These are phyloP conservation scores for Cyrtorhinus lividipennis DNA, from an alignment of 1,140 invertebrate genomes.

Conservation along the genomic window DNA sequence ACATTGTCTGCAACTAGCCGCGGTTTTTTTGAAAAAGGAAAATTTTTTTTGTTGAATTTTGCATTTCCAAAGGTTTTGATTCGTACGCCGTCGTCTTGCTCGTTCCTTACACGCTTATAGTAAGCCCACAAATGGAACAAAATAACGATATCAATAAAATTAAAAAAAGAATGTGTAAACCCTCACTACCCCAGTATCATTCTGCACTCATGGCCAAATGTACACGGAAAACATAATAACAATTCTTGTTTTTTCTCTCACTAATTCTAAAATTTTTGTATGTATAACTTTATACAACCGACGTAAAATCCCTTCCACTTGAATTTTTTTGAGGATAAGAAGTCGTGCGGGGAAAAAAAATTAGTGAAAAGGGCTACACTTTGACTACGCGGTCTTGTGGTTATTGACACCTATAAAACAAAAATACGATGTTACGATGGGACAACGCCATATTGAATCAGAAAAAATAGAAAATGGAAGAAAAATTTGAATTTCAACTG, in stretches of 20 bases:
- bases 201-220: slow-evolving; percentile 29
- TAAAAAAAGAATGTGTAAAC: slow-evolving; percentile 10
- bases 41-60: too few relatives aligned
- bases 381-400: slow-evolving; percentile 24
- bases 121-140: not conserved
- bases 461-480: too few relatives aligned
- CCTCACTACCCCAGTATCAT: slow-evolving; percentile 27
- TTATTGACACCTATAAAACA: slow-evolving; percentile 26
- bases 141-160: too few relatives aligned
- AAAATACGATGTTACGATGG: slow-evolving; percentile 16
- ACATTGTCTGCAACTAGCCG: slow-evolving; percentile 26
- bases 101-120: not conserved
- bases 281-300: slow-evolving; percentile 16
- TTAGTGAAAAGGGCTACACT: slow-evolving; percentile 11
- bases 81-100: not conserved
- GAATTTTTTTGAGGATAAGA: too few relatives aligned
- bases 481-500: too few relatives aligned
- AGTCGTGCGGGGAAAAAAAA: not conserved
- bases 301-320: slow-evolving; percentile 11
- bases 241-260: too few relatives aligned
- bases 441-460: too few relatives aligned
- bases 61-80: too few relatives aligned
- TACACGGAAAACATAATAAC: slow-evolving; percentile 7
- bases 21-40: too few relatives aligned
- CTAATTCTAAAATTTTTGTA: slow-evolving; percentile 12